Evolutionary conservation across 2,888 invertebrate species (phyloP).

Genomic region (Temnothorax ravouxi): DNA sequence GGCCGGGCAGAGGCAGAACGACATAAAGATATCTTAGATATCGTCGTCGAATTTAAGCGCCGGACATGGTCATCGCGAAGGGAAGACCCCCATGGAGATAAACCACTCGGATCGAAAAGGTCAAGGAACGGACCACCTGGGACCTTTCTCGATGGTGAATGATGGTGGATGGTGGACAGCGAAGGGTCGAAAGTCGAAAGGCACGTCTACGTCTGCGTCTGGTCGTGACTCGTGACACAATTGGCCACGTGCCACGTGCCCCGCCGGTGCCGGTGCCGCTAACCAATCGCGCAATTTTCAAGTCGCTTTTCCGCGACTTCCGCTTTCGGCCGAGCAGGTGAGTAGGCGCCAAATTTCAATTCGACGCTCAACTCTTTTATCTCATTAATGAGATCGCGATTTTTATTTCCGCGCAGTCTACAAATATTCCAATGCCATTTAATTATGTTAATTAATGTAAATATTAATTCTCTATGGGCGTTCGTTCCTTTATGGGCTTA

Average conservation of each 20-base stretch:
- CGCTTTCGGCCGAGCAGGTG: background rate
- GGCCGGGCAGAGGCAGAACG: no score
- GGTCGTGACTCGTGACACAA: no score
- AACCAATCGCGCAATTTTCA: background rate
- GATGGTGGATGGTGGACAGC: no score
- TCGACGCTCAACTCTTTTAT: background rate
- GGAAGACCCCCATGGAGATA: background rate
- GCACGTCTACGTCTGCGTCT: no score
- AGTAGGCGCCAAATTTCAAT: slow-evolving; percentile 8
- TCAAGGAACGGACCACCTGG: no score
- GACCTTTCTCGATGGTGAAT: no score
- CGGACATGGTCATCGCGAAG: background rate
- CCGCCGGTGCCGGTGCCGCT: no score
- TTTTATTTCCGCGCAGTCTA: background rate
- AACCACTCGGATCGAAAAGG: background rate
- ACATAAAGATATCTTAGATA: background rate
- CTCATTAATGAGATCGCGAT: background rate
- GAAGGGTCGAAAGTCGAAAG: no score
- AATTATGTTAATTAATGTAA: slow-evolving; percentile 1
- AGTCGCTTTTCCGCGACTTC: background rate
- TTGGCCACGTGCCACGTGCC: no score
- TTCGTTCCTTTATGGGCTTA: background rate
- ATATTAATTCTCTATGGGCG: background rate
- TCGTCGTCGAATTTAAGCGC: background rate
- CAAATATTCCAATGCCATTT: background rate